A percentile compares a stretch with the other conserved stretches of the same genome.
phyloP scores from a whole-genome alignment of 2,888 invertebrate species.

The Notocelia uddmanniana region DNA sequence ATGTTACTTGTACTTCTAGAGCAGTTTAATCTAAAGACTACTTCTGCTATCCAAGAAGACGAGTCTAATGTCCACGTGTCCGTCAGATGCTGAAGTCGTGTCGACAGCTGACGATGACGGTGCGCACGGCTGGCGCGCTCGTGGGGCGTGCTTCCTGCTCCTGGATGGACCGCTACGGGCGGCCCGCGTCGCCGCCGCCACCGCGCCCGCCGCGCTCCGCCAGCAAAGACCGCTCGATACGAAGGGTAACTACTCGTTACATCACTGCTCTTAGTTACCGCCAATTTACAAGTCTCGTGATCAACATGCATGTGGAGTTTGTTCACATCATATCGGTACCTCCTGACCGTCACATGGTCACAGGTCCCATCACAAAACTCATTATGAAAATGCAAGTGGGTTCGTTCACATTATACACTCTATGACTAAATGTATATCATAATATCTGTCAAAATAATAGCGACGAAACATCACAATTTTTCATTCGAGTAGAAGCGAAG shows the following conservation, averaged over 20 bases:
- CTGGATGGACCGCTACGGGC: constrained; percentile 97
- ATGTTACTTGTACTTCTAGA: no score
- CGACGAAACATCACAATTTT: no score
- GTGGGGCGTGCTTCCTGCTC: constrained; percentile 94
- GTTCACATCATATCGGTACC: no score
- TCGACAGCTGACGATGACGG: constrained; percentile 95
- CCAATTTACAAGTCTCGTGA: background rate
- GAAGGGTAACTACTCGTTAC: constrained; percentile 82
- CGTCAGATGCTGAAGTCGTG: constrained; percentile 95
- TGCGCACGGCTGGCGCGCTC: constrained; percentile 92
- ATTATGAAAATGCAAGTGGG: no score
- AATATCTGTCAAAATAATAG: no score
- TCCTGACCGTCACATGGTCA: no score
- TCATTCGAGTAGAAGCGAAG: no score
- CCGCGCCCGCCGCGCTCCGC: constrained; percentile 76
- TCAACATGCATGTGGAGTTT: background rate
- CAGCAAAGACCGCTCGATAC: constrained; percentile 88
- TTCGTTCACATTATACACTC: no score
- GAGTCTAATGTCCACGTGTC: constrained; percentile 41
- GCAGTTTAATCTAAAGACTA: background rate
- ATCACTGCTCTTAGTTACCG: background rate
- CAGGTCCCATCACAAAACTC: no score
- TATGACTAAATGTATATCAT: no score
- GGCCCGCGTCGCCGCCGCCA: constrained; percentile 93
- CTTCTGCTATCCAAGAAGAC: background rate